Evolutionary conservation across 2,888 invertebrate species (phyloP).

Genomic region (Leptogaster cylindrica): DNA sequence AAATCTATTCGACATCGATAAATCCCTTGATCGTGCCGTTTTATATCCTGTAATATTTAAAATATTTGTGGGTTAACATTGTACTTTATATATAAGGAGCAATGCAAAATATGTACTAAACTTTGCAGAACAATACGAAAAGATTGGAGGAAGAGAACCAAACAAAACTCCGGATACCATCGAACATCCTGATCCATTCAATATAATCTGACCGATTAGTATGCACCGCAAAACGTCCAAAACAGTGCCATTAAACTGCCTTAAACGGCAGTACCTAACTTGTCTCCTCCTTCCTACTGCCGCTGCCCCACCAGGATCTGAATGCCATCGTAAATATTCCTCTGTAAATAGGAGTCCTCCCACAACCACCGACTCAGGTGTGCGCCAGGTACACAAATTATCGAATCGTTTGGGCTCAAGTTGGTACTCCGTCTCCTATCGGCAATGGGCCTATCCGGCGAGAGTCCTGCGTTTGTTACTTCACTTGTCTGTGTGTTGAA

Average conservation of each 20-base stretch:
- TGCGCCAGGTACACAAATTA: neutral
- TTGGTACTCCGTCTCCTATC: neutral
- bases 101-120: neutral
- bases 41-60: conserved; percentile 69
- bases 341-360: neutral
- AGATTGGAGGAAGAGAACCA: no score
- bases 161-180: no score
- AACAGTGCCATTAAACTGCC: neutral
- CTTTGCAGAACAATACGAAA: no score
- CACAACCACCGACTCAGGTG: neutral
- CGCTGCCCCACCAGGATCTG: no score
- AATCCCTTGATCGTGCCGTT: conserved; percentile 85
- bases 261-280: neutral
- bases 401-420: neutral
- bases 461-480: neutral
- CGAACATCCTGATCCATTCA: no score
- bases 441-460: neutral
- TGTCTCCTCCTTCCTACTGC: neutral
- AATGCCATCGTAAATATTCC: no score
- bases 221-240: neutral
- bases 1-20: conserved; percentile 91
- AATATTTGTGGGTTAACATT: neutral
- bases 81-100: neutral
- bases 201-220: neutral
- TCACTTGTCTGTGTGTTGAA: neutral